Conservation (phyloP, 2,797 vertebrate genomes). For the Taeniopygia guttata region DNA sequence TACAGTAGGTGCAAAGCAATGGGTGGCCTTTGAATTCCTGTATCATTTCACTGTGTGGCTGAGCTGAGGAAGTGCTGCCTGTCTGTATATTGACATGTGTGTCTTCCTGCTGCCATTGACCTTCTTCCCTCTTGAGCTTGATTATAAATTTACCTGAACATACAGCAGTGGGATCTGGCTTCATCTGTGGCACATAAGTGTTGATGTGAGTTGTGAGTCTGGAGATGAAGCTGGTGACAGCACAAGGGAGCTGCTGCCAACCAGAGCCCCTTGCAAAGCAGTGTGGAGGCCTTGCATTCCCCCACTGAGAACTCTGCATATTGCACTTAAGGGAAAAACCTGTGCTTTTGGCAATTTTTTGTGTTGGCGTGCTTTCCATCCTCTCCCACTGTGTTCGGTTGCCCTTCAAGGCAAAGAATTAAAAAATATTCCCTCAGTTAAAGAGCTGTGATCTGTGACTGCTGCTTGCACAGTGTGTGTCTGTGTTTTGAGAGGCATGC, state of each 20-base stretch:
- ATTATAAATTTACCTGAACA: neutral
- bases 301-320: neutral
- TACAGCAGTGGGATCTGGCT: neutral
- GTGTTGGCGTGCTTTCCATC: neutral
- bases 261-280: neutral
- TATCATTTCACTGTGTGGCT: neutral
- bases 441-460: neutral
- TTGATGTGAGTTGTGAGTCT: neutral
- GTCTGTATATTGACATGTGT: accelerated
- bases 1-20: neutral
- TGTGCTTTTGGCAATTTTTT: conserved; percentile 4
- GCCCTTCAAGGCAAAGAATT: conserved; percentile 34
- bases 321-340: conserved; percentile 25
- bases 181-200: neutral
- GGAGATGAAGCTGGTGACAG: neutral
- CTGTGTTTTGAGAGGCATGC: neutral
- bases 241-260: neutral
- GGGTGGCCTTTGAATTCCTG: neutral
- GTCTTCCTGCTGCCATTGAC: neutral
- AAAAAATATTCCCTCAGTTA: neutral
- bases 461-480: neutral
- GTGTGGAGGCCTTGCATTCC: neutral
- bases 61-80: neutral
- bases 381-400: conserved; percentile 6
- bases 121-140: neutral